Evolutionary conservation across 2,113 vertebrate species (phyloP).

Genomic region (Poicephalus meyeri): DNA sequence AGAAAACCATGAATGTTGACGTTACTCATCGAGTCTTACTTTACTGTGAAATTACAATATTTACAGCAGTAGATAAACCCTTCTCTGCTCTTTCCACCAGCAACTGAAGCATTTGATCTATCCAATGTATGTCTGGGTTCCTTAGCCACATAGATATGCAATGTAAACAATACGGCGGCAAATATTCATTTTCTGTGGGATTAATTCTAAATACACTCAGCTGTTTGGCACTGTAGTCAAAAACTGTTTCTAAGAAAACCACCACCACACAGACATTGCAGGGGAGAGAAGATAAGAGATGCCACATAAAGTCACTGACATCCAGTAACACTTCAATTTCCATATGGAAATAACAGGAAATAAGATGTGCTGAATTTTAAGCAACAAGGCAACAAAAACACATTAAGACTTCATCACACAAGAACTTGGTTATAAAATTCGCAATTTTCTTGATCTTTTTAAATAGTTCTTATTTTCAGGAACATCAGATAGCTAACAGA

Average conservation of each 20-base stretch:
- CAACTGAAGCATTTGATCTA: background rate
- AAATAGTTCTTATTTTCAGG: constrained; percentile 54
- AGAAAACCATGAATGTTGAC: background rate
- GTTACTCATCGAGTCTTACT: background rate
- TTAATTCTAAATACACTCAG: constrained; percentile 21
- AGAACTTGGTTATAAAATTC: constrained; percentile 46
- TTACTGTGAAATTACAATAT: background rate
- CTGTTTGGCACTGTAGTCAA: background rate
- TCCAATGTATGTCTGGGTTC: background rate
- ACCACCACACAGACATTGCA: background rate
- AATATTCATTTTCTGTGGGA: constrained; percentile 46
- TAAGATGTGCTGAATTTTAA: constrained; percentile 38
- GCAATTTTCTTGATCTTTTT: constrained; percentile 59
- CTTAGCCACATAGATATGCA: background rate
- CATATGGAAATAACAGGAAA: constrained; percentile 46
- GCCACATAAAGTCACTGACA: constrained; percentile 31
- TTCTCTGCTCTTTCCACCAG: background rate
- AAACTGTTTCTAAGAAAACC: constrained; percentile 6
- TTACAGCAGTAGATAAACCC: background rate
- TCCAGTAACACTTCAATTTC: constrained; percentile 35
- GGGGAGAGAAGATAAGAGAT: constrained; percentile 11
- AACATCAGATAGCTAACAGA: constrained; percentile 60
- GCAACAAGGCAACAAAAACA: constrained; percentile 61
- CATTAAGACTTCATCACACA: constrained; percentile 50
- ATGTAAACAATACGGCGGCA: constrained; percentile 22